These are phyloP conservation scores for Meriones unguiculatus DNA, from an alignment of 2,113 vertebrate species.

Conservation along the genomic window DNA sequence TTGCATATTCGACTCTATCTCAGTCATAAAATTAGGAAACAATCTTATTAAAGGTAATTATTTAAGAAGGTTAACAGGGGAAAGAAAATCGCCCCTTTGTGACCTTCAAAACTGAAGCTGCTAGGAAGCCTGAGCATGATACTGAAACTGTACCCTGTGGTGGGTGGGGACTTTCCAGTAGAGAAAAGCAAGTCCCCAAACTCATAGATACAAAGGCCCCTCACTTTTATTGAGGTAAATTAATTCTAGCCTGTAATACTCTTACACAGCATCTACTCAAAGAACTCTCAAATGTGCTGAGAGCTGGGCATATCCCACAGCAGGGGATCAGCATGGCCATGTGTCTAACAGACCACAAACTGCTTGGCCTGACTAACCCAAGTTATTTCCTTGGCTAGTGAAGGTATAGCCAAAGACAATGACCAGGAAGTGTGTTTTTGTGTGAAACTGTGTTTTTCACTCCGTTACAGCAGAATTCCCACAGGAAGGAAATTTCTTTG, in stretches of 20 bases:
- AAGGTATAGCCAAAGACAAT: background rate
- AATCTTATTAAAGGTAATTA: background rate
- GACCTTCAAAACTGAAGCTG: background rate
- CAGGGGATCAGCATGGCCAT: background rate
- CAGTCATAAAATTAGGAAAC: constrained; percentile 24
- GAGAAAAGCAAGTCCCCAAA: background rate
- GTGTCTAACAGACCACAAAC: background rate
- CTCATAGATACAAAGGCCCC: background rate
- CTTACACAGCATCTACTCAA: background rate
- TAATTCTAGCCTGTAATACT: background rate
- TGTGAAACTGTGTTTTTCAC: background rate
- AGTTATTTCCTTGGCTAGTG: background rate
- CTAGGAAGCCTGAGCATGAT: background rate
- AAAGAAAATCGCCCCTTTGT: background rate
- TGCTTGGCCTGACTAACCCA: no score
- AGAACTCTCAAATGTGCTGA: background rate
- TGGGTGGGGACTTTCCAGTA: background rate
- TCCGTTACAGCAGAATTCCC: background rate
- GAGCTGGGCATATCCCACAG: background rate
- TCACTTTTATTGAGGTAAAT: background rate
- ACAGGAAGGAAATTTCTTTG: background rate
- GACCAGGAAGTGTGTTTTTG: background rate
- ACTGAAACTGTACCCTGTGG: background rate
- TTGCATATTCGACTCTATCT: background rate
- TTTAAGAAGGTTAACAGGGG: background rate